These are phyloP conservation scores for Melipona quadrifasciata DNA, from an alignment of 1,140 invertebrate species.

Conservation along the genomic window DNA sequence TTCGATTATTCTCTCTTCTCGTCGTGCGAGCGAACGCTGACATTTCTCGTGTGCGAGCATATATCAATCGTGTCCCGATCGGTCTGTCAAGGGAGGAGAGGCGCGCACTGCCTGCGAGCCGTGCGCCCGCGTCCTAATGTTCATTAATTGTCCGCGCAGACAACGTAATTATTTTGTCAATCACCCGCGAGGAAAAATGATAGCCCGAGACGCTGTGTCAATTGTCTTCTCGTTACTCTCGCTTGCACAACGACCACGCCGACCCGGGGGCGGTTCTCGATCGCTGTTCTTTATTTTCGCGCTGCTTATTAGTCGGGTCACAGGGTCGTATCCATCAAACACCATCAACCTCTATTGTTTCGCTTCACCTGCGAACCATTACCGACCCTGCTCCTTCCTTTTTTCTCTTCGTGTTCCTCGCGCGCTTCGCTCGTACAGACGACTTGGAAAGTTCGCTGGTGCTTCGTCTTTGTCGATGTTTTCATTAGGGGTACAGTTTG, in stretches of 20 bases:
- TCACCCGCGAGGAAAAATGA: conserved; percentile 46
- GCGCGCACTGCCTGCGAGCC: not conserved
- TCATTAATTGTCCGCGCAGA: conserved; percentile 50
- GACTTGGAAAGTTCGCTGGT: conserved; percentile 32
- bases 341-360: conserved; percentile 68
- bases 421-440: conserved; percentile 40
- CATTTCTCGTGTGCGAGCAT: conserved; percentile 6
- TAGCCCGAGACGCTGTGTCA: conserved; percentile 29
- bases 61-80: conserved; percentile 31
- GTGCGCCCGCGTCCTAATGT: conserved; percentile 18
- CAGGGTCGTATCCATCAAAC: conserved; percentile 70
- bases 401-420: not conserved
- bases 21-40: conserved; percentile 7
- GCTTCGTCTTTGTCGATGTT: not conserved
- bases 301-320: conserved; percentile 69
- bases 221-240: conserved; percentile 51
- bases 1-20: not conserved
- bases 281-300: conserved; percentile 63
- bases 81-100: not conserved
- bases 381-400: conserved; percentile 42
- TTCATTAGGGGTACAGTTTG: not conserved
- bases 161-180: conserved; percentile 66
- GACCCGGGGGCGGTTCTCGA: conserved; percentile 38
- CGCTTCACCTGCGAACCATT: conserved; percentile 58
- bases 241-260: conserved; percentile 19